phyloP scores from a whole-genome alignment of 1,140 invertebrate genomes.

The Pogonus chalceus region DNA sequence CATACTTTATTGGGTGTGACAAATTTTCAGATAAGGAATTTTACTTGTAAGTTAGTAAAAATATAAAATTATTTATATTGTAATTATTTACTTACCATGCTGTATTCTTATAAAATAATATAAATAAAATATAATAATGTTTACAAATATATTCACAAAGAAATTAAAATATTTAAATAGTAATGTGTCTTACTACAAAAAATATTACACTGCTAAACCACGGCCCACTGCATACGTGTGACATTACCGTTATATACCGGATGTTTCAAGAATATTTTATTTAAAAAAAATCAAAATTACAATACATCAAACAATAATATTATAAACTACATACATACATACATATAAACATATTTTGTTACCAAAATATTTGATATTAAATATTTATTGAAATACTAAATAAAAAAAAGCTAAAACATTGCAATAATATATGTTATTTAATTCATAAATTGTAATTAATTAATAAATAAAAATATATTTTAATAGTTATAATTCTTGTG shows the following conservation, averaged over 20 bases:
- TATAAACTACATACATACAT: no score
- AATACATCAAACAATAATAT: no score
- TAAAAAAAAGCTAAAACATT: no score
- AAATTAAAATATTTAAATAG: background rate
- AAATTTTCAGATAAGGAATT: background rate
- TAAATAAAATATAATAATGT: conserved; percentile 4
- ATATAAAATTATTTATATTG: background rate
- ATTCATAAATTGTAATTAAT: no score
- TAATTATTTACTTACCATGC: background rate
- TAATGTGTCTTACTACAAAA: background rate
- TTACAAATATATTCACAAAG: background rate
- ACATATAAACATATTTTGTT: no score
- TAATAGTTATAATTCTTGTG: background rate
- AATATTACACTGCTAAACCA: conserved; percentile 4
- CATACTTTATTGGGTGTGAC: conserved; percentile 1
- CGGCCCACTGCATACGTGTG: background rate
- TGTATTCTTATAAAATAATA: conserved; percentile 3
- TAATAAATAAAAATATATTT: no score
- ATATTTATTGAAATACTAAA: no score
- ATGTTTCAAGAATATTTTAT: no score
- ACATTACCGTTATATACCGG: no score
- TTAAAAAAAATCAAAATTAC: no score
- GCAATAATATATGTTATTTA: no score
- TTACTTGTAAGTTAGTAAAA: background rate
- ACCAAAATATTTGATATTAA: no score